Evolutionary conservation across 2,888 invertebrate species (phyloP), one percentile per base, ranked within the genome.

Genomic region (Ypsolopha sequella): DNA sequence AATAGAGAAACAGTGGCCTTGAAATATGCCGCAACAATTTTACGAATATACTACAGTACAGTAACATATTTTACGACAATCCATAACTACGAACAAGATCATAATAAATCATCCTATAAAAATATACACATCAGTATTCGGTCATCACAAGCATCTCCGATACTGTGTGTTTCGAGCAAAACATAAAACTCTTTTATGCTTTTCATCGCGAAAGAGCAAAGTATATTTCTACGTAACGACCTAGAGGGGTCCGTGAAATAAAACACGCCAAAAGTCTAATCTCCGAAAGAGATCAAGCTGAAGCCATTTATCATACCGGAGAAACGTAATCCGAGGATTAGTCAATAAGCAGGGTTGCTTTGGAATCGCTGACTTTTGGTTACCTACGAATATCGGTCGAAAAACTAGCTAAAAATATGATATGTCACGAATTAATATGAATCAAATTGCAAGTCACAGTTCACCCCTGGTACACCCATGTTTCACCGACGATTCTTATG

Each of bases 291-390:
- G 60, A 65, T 65, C 62, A 62, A 59, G 24, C 58, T 61, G 55
- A 54, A 59, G 56, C 64, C 60, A 69, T 73, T 68, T 66, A 73
- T 74, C 72, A 74, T 68, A 58, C 60, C 60, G 52, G 57, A 56
- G 58, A 63, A n/a, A 61, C 58, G 60, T 57, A 55, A 55, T 56
- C 56, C 55, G 53, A 36, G 35, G 50, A 36, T 36, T 13, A 10
- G 45, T 34, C 24, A 33, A 10, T 45, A 45, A 45, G 34, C 45
- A 33, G 35, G 33, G 33, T 11, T 45, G 7, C 35, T 8, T 45
- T 45, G n/a, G 9, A 13, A 14, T 44, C 43, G 43, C 13, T 7
- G 9, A 14, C 7, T 44, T 44, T 44, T 14, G 9, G 11, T 6
- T 39, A 39, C 10, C 9, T 11, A 39, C 43, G 14, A 43, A 43